These are phyloP conservation scores for Helobdella robusta DNA, from an alignment of 2,888 invertebrate genomes.

Conservation along the genomic window DNA sequence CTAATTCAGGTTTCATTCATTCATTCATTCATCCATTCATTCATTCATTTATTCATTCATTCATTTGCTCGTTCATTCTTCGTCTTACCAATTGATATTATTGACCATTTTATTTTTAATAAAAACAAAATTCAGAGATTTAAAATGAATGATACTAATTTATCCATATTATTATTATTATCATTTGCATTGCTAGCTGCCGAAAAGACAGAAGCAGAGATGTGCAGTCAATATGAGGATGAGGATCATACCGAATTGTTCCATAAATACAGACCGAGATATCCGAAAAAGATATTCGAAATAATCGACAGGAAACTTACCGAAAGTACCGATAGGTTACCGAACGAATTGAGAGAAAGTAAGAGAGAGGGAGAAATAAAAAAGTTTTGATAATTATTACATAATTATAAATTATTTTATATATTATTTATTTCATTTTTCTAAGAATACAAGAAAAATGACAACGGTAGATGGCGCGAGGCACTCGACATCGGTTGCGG, in stretches of 20 bases:
- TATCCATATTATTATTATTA: too few relatives aligned
- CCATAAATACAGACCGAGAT: slow-evolving; percentile 22
- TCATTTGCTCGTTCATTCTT: too few relatives aligned
- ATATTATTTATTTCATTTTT: not conserved
- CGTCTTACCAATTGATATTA: too few relatives aligned
- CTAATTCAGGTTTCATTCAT: too few relatives aligned
- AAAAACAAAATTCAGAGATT: too few relatives aligned
- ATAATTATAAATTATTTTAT: not conserved
- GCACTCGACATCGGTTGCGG: slow-evolving; percentile 27
- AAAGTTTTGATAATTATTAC: not conserved
- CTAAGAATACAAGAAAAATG: not conserved
- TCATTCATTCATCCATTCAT: too few relatives aligned
- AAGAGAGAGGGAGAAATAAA: too few relatives aligned
- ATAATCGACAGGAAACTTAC: slow-evolving; percentile 5
- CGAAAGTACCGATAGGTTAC: not conserved
- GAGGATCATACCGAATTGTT: slow-evolving; percentile 19
- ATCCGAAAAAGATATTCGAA: slow-evolving; percentile 17
- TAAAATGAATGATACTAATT: too few relatives aligned
- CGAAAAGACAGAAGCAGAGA: too few relatives aligned
- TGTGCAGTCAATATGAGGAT: slow-evolving; percentile 20
- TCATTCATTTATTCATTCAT: too few relatives aligned
- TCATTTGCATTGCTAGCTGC: too few relatives aligned
- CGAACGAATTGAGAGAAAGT: not conserved
- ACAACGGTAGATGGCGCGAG: not conserved
- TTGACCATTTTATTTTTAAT: too few relatives aligned